Conservation (phyloP, 2,888 invertebrate species). For the Allygus modestus region DNA sequence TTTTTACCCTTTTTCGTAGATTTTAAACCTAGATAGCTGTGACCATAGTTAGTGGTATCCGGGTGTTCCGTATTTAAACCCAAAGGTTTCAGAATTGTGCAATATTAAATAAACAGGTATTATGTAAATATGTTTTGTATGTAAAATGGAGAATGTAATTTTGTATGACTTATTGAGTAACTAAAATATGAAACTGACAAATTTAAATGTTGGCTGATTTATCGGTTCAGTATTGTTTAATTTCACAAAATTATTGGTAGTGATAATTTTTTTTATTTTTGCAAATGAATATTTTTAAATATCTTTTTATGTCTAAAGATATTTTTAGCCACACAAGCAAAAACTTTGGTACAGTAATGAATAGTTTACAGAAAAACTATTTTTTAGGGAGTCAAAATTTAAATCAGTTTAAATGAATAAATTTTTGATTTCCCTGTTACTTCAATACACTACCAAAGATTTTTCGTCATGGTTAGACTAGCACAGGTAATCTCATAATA, state of each 20-base stretch:
- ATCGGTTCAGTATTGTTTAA: constrained; percentile 4
- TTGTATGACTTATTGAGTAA: constrained; percentile 14
- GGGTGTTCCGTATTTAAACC: constrained; percentile 45
- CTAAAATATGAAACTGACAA: neutral
- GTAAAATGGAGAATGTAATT: constrained; percentile 45
- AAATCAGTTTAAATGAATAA: no score
- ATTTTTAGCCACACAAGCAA: no score
- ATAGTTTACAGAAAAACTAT: no score
- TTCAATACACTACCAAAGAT: constrained; percentile 21
- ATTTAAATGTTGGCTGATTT: neutral
- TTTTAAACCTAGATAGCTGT: neutral
- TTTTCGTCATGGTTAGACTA: constrained; percentile 1
- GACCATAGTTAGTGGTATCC: constrained; percentile 6
- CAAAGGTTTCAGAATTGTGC: constrained; percentile 42
- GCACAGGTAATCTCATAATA: neutral
- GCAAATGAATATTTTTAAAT: no score
- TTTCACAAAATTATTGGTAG: constrained; percentile 9
- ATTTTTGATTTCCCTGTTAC: no score
- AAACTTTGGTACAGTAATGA: no score
- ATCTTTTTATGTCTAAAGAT: no score
- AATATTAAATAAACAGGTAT: constrained; percentile 49
- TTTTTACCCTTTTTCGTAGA: constrained; percentile 14
- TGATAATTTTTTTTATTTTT: neutral
- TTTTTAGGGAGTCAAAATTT: no score
- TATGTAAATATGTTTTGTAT: constrained; percentile 56